Evolutionary conservation across 2,888 invertebrate genomes (phyloP), one percentile per base, ranked within the genome.

Genomic region (Cylloceria caligata): DNA sequence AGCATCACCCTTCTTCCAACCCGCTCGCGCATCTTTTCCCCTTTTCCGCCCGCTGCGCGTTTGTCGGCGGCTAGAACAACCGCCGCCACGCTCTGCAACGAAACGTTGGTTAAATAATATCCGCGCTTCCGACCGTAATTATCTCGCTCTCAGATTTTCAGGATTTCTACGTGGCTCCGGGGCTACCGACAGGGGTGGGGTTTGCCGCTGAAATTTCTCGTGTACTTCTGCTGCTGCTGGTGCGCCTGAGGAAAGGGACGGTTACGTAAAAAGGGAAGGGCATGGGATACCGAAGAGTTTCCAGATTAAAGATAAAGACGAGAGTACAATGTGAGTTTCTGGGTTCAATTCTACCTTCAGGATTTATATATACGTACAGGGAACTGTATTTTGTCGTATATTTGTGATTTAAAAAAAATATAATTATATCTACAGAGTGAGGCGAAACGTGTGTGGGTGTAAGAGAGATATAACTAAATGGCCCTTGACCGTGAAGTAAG

Each of bases 121-220:
- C 89, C 88, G 89, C 88, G 88, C 88, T 89, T 89, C 89, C 89
- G 89, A 91, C 88, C 91, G 91, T 91, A 91, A 91, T 91, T 91
- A 91, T 91, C 91, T 91, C 89, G 88, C 91, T 91, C 89, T 89
- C 87, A 88, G 91, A 91, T 91, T 91, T 90, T 90, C 88, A 88
- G 88, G 84, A 72, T 83, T 82, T 79, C 82, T 77, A 72, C 84
- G 71, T 80, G 80, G 78, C 80, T 80, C 65, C 64, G 69, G 82
- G 74, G 78, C 71, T 83, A 52, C 57, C 34, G 74, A 64, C 52
- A 36, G 39, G 47, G 73, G 57, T 64, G 19, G 21, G 21, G 13
- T 68, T 67, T 68, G 69, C 60, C 60, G 52, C 65, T 69, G 67
- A 49, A n/a, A n/a, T n/a, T n/a, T n/a, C n/a, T n/a, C n/a, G n/a